These are phyloP conservation scores for Pachyrhynchus sulphureomaculatus DNA, from an alignment of 1,140 invertebrate species.

Conservation along the genomic window DNA sequence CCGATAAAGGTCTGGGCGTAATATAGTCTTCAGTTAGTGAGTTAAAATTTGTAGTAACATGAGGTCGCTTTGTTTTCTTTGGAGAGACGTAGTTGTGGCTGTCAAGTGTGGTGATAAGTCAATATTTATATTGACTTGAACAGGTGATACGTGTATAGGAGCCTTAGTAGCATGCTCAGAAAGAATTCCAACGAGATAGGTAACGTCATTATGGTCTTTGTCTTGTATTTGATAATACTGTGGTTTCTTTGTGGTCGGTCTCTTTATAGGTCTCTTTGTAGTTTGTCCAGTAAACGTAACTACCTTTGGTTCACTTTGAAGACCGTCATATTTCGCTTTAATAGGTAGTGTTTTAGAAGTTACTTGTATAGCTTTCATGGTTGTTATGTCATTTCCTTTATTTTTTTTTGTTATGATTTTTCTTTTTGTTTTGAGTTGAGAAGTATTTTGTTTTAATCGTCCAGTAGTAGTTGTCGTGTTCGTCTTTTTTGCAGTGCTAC, in stretches of 20 bases:
- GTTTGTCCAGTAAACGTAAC: constrained; percentile 20
- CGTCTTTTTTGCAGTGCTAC: neutral
- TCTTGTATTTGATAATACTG: constrained; percentile 6
- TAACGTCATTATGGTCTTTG: constrained; percentile 19
- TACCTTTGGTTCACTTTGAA: constrained; percentile 22
- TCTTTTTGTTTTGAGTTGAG: too few relatives aligned
- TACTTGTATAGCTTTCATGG: neutral
- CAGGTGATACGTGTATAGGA: constrained; percentile 7
- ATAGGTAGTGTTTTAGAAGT: constrained; percentile 20
- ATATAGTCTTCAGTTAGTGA: constrained; percentile 12
- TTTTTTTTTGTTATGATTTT: too few relatives aligned
- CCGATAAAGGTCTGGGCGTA: neutral
- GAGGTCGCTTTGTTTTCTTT: constrained; percentile 23
- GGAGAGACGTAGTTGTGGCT: constrained; percentile 14
- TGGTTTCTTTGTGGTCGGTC: neutral
- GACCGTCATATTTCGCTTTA: constrained; percentile 11
- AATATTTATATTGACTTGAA: constrained; percentile 49
- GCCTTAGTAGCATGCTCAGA: constrained; percentile 11
- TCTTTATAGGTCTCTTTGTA: neutral
- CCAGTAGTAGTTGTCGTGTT: neutral
- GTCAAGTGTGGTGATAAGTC: constrained; percentile 35
- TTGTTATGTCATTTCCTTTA: too few relatives aligned
- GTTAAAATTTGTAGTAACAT: neutral
- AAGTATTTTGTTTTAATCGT: too few relatives aligned
- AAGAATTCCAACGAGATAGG: constrained; percentile 32